A percentile compares a stretch with the other conserved stretches of the same genome.
Conservation (phyloP, 2,797 vertebrate species). For the Macroramphosus scolopax region DNA sequence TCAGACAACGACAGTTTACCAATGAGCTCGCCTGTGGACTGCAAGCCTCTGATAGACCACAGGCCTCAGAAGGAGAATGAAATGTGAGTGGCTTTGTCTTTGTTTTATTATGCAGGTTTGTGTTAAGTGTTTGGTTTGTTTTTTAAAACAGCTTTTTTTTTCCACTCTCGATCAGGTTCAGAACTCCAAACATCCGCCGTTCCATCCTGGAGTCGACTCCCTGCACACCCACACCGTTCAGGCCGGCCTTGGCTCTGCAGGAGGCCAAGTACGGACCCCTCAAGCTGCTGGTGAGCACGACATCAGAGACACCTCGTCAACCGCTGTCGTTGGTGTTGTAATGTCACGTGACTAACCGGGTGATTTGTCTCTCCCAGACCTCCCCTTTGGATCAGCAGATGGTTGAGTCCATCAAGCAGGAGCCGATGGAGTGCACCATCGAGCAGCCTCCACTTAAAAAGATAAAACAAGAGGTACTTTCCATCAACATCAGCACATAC, state of each 20-base stretch:
- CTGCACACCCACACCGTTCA: conserved; percentile 93
- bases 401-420: conserved; percentile 92
- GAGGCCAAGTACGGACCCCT: conserved; percentile 91
- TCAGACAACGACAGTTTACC: conserved; percentile 82
- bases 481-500: neutral
- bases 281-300: conserved; percentile 87
- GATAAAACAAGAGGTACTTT: conserved; percentile 96
- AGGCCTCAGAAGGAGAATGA: conserved; percentile 90
- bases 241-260: conserved; percentile 85
- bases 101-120: neutral
- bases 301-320: neutral
- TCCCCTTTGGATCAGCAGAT: conserved; percentile 85
- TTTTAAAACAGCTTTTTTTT: neutral
- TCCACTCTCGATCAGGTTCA: conserved; percentile 82
- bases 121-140: neutral
- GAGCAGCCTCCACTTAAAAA: conserved; percentile 92
- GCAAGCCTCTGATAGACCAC: conserved; percentile 83
- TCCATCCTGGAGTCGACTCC: conserved; percentile 92
- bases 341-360: conserved; percentile 17
- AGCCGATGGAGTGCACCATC: conserved; percentile 89
- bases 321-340: neutral
- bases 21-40: conserved; percentile 81
- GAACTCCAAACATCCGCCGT: conserved; percentile 90
- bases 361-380: conserved; percentile 76
- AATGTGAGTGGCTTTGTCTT: conserved; percentile 75